phyloP scores from a whole-genome alignment of 2,797 vertebrate genomes.

The Phylloscopus collybita region DNA sequence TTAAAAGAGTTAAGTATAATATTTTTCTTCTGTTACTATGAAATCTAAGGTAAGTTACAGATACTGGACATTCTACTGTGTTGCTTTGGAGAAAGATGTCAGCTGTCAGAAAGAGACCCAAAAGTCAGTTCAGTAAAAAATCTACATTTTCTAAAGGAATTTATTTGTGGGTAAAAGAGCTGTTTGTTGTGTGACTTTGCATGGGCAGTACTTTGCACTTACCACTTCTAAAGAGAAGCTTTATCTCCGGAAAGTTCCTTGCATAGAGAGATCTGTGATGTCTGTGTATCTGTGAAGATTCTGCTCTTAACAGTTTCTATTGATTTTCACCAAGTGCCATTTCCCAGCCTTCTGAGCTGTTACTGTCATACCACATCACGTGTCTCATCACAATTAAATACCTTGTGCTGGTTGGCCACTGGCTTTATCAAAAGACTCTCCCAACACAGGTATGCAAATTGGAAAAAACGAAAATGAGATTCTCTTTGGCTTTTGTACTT shows the following conservation, averaged over 20 bases:
- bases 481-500: not conserved
- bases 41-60: conserved; percentile 3
- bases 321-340: not conserved
- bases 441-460: not conserved
- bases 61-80: not conserved
- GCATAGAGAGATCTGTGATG: not conserved
- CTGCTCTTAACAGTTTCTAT: not conserved
- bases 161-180: not conserved
- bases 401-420: not conserved
- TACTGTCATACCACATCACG: not conserved
- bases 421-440: not conserved
- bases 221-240: not conserved
- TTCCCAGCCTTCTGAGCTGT: not conserved
- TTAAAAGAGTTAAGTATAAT: not conserved
- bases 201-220: not conserved
- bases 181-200: not conserved
- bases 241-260: not conserved
- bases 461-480: not conserved
- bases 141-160: not conserved
- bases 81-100: not conserved
- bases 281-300: not conserved
- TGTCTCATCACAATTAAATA: not conserved
- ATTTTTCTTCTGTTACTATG: conserved; percentile 16
- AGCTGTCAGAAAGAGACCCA: not conserved
- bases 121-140: not conserved